Evolutionary conservation across 64 coral and sea anemone genomes (phyloP).

Genomic region (Anthopleura sola): DNA sequence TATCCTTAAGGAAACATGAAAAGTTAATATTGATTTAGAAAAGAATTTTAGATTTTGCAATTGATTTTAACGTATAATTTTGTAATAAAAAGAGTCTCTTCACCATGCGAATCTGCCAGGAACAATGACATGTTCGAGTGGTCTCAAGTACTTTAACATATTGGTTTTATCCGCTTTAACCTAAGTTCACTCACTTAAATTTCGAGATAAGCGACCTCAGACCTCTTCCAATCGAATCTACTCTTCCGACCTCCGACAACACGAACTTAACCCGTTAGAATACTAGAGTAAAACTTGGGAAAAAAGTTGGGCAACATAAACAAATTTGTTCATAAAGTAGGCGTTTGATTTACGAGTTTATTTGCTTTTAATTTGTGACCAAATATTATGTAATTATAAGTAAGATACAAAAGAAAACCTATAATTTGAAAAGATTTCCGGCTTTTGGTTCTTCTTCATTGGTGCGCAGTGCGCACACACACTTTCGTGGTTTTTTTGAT

Average conservation of each 20-base stretch:
- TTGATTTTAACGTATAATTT: not conserved
- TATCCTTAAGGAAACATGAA: not conserved
- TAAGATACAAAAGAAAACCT: not conserved
- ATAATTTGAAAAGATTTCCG: constrained; percentile 3
- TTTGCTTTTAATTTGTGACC: not conserved
- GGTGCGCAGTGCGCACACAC: not conserved
- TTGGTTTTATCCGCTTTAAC: constrained; percentile 7
- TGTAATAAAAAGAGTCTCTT: not conserved
- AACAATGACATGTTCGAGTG: not conserved
- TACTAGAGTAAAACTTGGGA: not conserved
- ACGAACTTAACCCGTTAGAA: not conserved
- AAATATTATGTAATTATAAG: not conserved
- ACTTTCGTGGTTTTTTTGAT: constrained; percentile 9
- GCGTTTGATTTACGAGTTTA: not conserved
- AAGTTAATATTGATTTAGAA: not conserved
- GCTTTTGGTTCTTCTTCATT: not conserved
- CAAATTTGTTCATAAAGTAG: not conserved
- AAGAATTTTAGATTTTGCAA: not conserved
- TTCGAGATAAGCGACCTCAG: not conserved
- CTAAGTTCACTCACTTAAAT: not conserved
- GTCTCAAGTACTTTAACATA: not conserved
- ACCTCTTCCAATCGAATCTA: not conserved
- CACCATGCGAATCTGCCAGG: not conserved
- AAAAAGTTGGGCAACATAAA: not conserved
- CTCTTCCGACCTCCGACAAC: not conserved